Base-by-base conservation (phyloP, 2,797 vertebrate genomes). In the Chrysocyon brachyurus region DNA sequence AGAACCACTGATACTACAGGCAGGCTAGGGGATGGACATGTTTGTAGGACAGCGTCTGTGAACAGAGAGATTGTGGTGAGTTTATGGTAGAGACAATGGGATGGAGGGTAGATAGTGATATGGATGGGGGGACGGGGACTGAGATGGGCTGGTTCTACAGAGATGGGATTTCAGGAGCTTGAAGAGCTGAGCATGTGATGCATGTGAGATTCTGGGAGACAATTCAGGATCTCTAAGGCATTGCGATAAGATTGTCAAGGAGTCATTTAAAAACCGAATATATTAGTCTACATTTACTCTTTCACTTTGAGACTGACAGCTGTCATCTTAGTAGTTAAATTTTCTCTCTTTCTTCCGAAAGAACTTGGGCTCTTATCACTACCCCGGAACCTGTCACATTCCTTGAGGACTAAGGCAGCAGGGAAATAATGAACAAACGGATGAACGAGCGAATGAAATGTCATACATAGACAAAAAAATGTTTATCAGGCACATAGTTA, bases 361-460 rank as follows among this genome's bases (percentile, higher is more conserved):
- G 52, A 92, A 26, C 2, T 36, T 89, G 16, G 26, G 46, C 8
- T 92, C 87, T 82, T 92, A 56, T 92, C 33, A 86, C 16, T 57
- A 54, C 3, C 8, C 28, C 17, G 40, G 49, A 94, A 52, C 59
- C 17, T 82, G 85, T 86, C 89, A 46, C 64, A 78, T 90, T 70
- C 89, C 40, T 77, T 56, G 56, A 87, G 57, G 73, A 92, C n/a
- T 66, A 87, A 92, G 26, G 75, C 56, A 73, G 22, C 68, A 92
- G 89, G 61, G 49, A 87, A 91, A 66, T 73, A 33, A 66, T 36
- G 17, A 77, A 79, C 40, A 54, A 68, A 66, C 16, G 12, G 61
- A 88, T 24, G 49, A 85, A 85, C 9, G 26, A 86, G 40, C 12
- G 28, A 56, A 10, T 89, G 75, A 72, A 92, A 86, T 59, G 70